phyloP scores from a whole-genome alignment of 2,113 vertebrate genomes.

The Megaleporinus macrocephalus region DNA sequence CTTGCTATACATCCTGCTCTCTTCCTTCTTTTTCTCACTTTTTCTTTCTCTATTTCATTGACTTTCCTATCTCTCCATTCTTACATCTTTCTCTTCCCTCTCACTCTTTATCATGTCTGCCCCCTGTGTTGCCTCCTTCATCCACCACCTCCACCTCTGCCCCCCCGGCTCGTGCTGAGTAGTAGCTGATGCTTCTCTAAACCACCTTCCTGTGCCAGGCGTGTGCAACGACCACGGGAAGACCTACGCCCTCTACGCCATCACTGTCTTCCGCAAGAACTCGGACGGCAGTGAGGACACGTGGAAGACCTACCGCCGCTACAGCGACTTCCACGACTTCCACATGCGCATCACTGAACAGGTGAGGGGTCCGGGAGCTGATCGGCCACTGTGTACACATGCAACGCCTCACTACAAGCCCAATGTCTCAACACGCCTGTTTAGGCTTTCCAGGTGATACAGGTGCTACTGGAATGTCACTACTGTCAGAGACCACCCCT shows the following conservation, averaged over 20 bases:
- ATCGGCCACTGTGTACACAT: no score
- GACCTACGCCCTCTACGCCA: slow-evolving; percentile 94
- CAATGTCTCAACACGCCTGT: no score
- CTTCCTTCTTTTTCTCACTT: neutral
- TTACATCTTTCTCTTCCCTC: slow-evolving; percentile 74
- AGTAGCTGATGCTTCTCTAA: slow-evolving; percentile 89
- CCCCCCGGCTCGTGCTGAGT: slow-evolving; percentile 65
- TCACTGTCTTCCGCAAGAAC: slow-evolving; percentile 89
- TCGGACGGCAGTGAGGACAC: slow-evolving; percentile 84
- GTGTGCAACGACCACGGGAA: slow-evolving; percentile 99
- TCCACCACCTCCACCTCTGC: slow-evolving; percentile 32
- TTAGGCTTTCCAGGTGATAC: no score
- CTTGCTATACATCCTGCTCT: no score
- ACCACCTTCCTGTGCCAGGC: slow-evolving; percentile 93
- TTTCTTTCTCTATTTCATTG: neutral
- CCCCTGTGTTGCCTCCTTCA: slow-evolving; percentile 67
- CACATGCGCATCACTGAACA: slow-evolving; percentile 98
- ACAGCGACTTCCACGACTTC: slow-evolving; percentile 98
- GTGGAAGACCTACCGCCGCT: slow-evolving; percentile 97
- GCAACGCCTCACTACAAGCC: no score
- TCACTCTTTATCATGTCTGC: slow-evolving; percentile 67
- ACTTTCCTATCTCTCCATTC: slow-evolving; percentile 55
- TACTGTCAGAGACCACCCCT: no score
- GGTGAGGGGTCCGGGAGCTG: slow-evolving; percentile 72
- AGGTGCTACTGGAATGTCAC: no score